Conservation (phyloP, 1,140 invertebrate species). For the Solenopsis invicta region DNA sequence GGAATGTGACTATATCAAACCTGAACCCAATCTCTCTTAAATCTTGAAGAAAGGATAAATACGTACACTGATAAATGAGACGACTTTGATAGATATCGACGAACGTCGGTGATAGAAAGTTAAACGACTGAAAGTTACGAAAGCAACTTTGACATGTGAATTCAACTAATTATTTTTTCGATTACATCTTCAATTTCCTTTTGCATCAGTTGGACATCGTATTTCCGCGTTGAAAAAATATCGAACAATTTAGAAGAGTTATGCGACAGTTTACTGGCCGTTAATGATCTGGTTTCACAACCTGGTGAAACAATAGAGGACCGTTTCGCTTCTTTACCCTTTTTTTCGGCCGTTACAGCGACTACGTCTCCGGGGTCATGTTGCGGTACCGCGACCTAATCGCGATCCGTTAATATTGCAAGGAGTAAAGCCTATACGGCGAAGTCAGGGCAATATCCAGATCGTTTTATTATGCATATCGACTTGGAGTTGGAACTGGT, state of each 20-base stretch:
- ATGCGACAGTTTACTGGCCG: not conserved
- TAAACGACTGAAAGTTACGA: not conserved
- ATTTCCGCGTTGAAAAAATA: not conserved
- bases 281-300: not conserved
- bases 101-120: not conserved
- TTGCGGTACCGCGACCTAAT: conserved; percentile 72
- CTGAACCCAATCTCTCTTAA: not conserved
- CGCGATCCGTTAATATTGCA: conserved; percentile 69
- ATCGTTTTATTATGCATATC: conserved; percentile 18
- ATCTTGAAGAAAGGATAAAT: conserved; percentile 2
- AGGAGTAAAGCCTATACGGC: conserved; percentile 17
- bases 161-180: not conserved
- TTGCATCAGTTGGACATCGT: not conserved
- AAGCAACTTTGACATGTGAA: not conserved
- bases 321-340: conserved; percentile 24
- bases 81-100: not conserved
- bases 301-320: conserved; percentile 45
- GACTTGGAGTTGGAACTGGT: not conserved
- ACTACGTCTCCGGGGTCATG: conserved; percentile 59
- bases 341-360: conserved; percentile 46
- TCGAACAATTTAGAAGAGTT: not conserved
- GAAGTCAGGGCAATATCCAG: not conserved
- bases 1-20: conserved; percentile 45
- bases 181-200: not conserved
- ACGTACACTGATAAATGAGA: not conserved